Evolutionary conservation across 2,113 vertebrate genomes (phyloP), one percentile per base, ranked within the genome.

Genomic region (Struthio camelus): DNA sequence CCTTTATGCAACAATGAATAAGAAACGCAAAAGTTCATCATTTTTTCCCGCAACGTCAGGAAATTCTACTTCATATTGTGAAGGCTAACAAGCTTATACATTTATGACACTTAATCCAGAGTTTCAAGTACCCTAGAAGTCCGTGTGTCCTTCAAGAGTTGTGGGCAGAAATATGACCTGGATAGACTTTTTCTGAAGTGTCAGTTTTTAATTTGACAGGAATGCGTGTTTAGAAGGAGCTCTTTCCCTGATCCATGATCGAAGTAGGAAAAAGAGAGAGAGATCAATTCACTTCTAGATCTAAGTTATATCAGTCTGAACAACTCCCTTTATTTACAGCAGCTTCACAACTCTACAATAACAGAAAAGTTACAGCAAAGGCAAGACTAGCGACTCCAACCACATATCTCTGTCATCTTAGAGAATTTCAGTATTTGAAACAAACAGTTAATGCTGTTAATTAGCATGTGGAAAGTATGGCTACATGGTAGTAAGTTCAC

Each of bases 191-290:
- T 24, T 18, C n/a, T 34, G 28, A 85, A 54, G 64, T 30, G 13
- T 23, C 2, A 46, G 14, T 14, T 72, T 82, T 79, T 51, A 25
- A 81, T 72, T 32, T 76, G 14, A 54, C 7, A n/a, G n/a, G 83
- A 28, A 22, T 78, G 40, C 0, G 0, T 14, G 28, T n/a, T 66
- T 53, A 38, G 59, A 69, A 69, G 1, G 4, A 64, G 10, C 9
- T 66, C 10, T 30, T 79, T 65, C 24, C 53, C n/a, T 65, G 11
- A 30, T 2, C 13, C n/a, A 10, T 2, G 2, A 61, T 11, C 30
- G 13, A 82, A 80, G 24, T 0, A 73, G 34, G 17, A 53, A 48
- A 73, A 23, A 13, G 42, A 75, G 14, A 17, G 59, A 90, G n/a
- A 20, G 0, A 56, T 25, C 16, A 22, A 28, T 50, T 44, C 6